These are phyloP conservation scores for Xenentodon cancila DNA, from an alignment of 2,797 vertebrate genomes.

Conservation along the genomic window DNA sequence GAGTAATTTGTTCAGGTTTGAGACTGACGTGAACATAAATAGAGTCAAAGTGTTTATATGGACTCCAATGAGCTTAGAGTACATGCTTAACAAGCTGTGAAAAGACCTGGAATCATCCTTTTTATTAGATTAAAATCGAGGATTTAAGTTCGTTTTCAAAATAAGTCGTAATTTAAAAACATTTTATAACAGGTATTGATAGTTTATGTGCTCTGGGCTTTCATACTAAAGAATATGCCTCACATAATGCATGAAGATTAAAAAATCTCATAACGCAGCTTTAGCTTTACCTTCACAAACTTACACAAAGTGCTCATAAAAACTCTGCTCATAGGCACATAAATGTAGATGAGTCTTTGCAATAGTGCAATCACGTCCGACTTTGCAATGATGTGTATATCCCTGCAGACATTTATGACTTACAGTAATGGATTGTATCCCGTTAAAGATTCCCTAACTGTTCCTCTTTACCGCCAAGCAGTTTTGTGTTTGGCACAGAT, in stretches of 20 bases:
- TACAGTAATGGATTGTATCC: conserved; percentile 72
- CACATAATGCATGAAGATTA: conserved; percentile 19
- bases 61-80: conserved; percentile 45
- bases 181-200: not conserved
- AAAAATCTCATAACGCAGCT: conserved; percentile 21
- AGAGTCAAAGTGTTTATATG: conserved; percentile 52
- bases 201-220: conserved; percentile 14
- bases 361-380: conserved; percentile 54
- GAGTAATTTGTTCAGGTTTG: conserved; percentile 74
- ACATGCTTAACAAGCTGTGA: conserved; percentile 22
- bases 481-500: conserved; percentile 66
- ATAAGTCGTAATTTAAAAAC: not conserved
- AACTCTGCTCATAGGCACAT: conserved; percentile 56
- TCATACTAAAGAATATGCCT: not conserved
- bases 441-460: conserved; percentile 73
- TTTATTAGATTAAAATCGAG: not conserved
- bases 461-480: conserved; percentile 68
- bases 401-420: conserved; percentile 74
- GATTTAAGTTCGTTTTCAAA: too few relatives aligned
- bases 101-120: not conserved
- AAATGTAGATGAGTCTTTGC: conserved; percentile 64
- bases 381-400: conserved; percentile 69
- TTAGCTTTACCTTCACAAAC: conserved; percentile 55
- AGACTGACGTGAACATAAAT: conserved; percentile 66
- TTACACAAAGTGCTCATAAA: conserved; percentile 64